Evolutionary conservation across 1,140 invertebrate genomes (phyloP), one percentile per base, ranked within the genome.

Genomic region (Protaetia brevitarsis): DNA sequence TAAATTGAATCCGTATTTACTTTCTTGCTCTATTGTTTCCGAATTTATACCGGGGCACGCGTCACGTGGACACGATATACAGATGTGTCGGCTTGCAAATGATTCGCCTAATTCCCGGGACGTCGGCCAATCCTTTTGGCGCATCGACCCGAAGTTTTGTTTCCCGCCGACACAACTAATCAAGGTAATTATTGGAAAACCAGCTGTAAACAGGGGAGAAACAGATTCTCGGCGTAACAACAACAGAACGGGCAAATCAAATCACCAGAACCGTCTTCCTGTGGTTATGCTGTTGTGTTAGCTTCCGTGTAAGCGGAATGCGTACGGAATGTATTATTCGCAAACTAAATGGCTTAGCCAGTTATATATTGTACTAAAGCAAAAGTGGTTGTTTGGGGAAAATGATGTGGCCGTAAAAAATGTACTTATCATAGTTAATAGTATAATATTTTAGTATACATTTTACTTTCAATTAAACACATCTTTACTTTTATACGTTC

Each of bases 121-220:
- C 19, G 19, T 51, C 41, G 10, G 26, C 19, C 41, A 51, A 51
- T 51, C 41, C 41, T 51, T 51, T 51, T 51, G 41, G 21, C 26
- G 13, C 4, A 19, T 8, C 16, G 13, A 51, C 19, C 21, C 19
- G 16, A 51, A 51, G 41, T 51, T 51, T 51, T 23, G 41, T 51
- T 51, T 13, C 26, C 41, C 41, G 19, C 41, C 19, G 41, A 23
- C 41, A 19, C 5, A 51, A 19, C 41, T 51, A 51, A 51, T 51
- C 41, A 51, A 51, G 41, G 41, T 51, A 51, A 51, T 51, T 51
- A 51, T 51, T 51, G 41, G 41, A 51, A 51, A 51, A 8, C 41
- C 19, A 23, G 41, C 41, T 51, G 41, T 51, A 51, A 51, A 51
- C 11, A 51, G 6, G 6, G n/a, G 41, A 51, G 7, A 51, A 51